Evolutionary conservation across 2,888 invertebrate species (phyloP).

Genomic region (Nyleta sp.): DNA sequence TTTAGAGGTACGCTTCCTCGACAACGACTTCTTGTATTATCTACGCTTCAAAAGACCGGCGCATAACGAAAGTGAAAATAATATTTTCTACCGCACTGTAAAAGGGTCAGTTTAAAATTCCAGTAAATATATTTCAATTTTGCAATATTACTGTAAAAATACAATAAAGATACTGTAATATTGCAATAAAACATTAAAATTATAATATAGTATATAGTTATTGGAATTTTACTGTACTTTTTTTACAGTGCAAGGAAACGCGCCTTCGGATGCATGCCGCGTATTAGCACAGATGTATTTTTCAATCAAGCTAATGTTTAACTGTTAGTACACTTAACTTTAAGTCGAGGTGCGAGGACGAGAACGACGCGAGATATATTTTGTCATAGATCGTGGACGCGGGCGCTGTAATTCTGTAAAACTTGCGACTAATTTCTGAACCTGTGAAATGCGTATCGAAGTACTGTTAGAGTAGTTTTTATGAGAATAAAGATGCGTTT

Average conservation of each 20-base stretch:
- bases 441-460: constrained; percentile 3
- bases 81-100: background rate
- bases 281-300: constrained; percentile 7
- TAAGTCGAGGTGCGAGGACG: background rate
- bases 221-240: too few relatives aligned
- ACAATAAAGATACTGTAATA: too few relatives aligned
- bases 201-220: too few relatives aligned
- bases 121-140: too few relatives aligned
- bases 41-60: constrained; percentile 13
- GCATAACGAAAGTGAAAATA: constrained; percentile 10
- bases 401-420: constrained; percentile 5
- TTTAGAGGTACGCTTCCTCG: constrained; percentile 24
- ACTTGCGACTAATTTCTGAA: background rate
- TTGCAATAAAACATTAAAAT: too few relatives aligned
- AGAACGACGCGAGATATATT: constrained; percentile 7
- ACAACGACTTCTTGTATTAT: constrained; percentile 23
- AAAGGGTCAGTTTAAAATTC: too few relatives aligned
- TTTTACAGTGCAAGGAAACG: too few relatives aligned
- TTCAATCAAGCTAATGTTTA: constrained; percentile 1
- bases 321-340: background rate
- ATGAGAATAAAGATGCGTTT: constrained; percentile 30
- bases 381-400: constrained; percentile 11
- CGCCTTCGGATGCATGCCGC: background rate
- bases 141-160: too few relatives aligned
- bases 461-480: constrained; percentile 30